A percentile compares a stretch with the other conserved stretches of the same genome.
phyloP scores from a whole-genome alignment of 2,888 invertebrate species.

The Polyommatus iphigenia region DNA sequence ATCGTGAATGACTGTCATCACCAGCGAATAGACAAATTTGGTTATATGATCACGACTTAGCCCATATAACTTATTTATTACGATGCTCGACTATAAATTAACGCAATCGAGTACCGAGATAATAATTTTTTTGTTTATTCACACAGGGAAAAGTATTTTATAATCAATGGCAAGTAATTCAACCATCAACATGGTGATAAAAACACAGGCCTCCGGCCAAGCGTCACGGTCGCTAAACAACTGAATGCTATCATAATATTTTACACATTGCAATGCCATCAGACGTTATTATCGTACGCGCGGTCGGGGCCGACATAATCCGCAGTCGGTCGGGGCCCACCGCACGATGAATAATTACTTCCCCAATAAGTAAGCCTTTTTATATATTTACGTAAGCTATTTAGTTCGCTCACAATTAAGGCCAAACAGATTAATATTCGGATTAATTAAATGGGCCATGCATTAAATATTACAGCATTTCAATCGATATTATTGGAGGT shows the following conservation, averaged over 20 bases:
- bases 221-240: not conserved
- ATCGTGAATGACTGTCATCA: too few relatives aligned
- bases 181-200: too few relatives aligned
- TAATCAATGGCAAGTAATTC: too few relatives aligned
- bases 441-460: not conserved
- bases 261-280: not conserved
- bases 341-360: conserved; percentile 7
- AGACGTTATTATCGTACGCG: not conserved
- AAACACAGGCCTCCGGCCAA: too few relatives aligned
- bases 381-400: conserved; percentile 19
- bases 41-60: too few relatives aligned
- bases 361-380: not conserved
- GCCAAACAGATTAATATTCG: conserved; percentile 17
- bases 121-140: too few relatives aligned
- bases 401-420: conserved; percentile 8
- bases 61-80: too few relatives aligned
- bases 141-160: too few relatives aligned
- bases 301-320: not conserved
- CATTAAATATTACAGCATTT: not conserved
- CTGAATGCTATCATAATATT: not conserved
- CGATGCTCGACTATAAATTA: too few relatives aligned
- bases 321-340: not conserved
- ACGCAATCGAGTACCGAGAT: too few relatives aligned
- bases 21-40: too few relatives aligned
- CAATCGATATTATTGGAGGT: not conserved